Conservation (phyloP, 2,888 invertebrate genomes). For the Amphipoea oculea region DNA sequence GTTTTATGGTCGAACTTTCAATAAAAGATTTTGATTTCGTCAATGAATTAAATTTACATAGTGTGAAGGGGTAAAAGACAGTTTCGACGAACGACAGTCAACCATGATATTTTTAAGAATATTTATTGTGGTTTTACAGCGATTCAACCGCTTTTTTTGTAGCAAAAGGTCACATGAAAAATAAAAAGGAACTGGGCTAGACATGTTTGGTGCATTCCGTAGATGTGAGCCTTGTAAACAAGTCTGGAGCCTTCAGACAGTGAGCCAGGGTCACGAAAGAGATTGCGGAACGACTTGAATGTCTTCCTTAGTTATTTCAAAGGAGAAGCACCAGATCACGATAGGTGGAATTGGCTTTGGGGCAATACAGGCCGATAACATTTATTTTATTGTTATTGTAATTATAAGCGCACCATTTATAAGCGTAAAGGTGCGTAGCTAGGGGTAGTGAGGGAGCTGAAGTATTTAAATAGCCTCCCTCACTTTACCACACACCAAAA, state of each 20-base stretch:
- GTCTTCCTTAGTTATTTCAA: neutral
- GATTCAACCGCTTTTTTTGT: neutral
- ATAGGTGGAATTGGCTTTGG: neutral
- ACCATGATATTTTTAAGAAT: neutral
- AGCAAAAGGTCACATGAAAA: neutral
- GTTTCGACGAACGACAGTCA: neutral
- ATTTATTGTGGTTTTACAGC: neutral
- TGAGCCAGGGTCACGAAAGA: neutral
- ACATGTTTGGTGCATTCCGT: neutral
- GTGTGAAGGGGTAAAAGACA: neutral
- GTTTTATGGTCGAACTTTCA: neutral
- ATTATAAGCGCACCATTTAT: neutral
- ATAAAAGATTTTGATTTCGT: neutral
- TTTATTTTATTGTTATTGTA: neutral
- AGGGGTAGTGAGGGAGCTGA: constrained; percentile 11
- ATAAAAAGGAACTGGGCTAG: neutral
- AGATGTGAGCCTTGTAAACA: neutral
- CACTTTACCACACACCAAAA: constrained; percentile 17
- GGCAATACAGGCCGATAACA: neutral
- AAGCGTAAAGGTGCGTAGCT: neutral
- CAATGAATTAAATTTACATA: neutral
- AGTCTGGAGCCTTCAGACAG: neutral
- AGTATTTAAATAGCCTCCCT: constrained; percentile 20
- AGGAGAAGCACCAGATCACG: neutral
- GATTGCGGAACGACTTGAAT: neutral